A percentile compares a stretch with the other conserved stretches of the same genome.
phyloP scores from a whole-genome alignment of 1,140 invertebrate genomes.

The Magallana ariakensis region DNA sequence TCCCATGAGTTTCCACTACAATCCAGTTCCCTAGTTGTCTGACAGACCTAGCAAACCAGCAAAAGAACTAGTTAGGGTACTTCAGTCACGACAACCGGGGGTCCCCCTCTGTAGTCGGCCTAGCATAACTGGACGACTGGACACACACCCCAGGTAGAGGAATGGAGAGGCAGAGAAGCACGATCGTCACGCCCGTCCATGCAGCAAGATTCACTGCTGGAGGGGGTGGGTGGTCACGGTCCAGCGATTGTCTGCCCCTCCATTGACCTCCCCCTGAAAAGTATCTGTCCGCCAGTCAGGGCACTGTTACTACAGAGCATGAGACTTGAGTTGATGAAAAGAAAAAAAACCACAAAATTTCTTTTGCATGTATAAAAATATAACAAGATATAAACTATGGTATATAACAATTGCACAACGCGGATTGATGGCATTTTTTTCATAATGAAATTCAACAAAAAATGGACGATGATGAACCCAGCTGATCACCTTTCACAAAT shows the following conservation, averaged over 20 bases:
- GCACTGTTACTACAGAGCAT: conserved; percentile 8
- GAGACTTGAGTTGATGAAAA: conserved; percentile 24
- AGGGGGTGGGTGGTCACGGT: conserved; percentile 11
- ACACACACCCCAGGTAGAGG: neutral
- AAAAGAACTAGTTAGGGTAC: conserved; percentile 28
- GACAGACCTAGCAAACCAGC: conserved; percentile 25
- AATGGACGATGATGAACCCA: conserved; percentile 21
- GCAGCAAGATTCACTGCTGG: conserved; percentile 19
- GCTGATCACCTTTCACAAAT: conserved; percentile 38
- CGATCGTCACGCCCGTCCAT: conserved; percentile 9
- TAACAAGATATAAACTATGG: conserved; percentile 34
- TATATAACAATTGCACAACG: conserved; percentile 30
- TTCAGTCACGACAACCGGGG: neutral
- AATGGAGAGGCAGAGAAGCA: conserved; percentile 15
- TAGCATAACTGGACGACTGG: conserved; percentile 2
- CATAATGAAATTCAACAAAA: conserved; percentile 16
- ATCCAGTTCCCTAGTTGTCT: neutral
- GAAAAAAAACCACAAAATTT: neutral
- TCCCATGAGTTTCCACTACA: neutral
- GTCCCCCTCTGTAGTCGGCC: conserved; percentile 3
- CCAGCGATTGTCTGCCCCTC: conserved; percentile 6
- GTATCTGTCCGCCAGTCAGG: neutral
- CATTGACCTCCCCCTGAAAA: neutral
- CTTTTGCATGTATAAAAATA: conserved; percentile 22
- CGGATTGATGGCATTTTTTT: conserved; percentile 17